These are phyloP conservation scores for Naso thynnoides DNA, from an alignment of 2,797 vertebrate species.

Conservation along the genomic window DNA sequence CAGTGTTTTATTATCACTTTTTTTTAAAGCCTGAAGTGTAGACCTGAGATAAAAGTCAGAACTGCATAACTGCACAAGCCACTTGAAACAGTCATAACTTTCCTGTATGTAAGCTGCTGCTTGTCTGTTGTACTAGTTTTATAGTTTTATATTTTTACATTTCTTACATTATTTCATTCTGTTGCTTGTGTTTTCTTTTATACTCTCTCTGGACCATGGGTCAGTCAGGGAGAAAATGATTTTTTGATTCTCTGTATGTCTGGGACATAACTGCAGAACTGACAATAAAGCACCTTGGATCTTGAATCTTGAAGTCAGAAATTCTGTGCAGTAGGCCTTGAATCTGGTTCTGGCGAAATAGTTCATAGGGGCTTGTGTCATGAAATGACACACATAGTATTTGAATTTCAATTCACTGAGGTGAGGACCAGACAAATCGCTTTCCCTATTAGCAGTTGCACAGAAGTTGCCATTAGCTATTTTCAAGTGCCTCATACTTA, in stretches of 20 bases:
- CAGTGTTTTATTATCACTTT: neutral
- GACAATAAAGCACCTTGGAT: no score
- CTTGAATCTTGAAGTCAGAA: slow-evolving; percentile 25
- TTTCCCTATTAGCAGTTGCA: slow-evolving; percentile 70
- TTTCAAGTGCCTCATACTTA: slow-evolving; percentile 76
- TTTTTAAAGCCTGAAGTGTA: neutral
- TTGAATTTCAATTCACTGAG: slow-evolving; percentile 54
- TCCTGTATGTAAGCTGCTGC: no score
- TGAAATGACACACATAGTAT: slow-evolving; percentile 35
- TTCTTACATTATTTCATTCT: no score
- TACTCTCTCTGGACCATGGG: no score
- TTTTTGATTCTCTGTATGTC: no score
- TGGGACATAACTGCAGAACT: no score
- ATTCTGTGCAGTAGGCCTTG: slow-evolving; percentile 10
- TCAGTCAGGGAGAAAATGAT: no score
- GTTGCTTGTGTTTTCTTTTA: no score
- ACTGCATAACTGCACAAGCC: no score
- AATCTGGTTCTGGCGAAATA: slow-evolving; percentile 11
- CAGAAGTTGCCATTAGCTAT: slow-evolving; percentile 74
- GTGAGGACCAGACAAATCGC: slow-evolving; percentile 61
- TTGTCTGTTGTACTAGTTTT: no score
- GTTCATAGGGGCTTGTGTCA: slow-evolving; percentile 6
- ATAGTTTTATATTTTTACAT: no score
- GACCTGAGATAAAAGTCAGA: slow-evolving; percentile 8
- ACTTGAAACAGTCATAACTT: no score